Percentiles rank a stretch among this genome's conserved stretches.
Conservation (phyloP, 2,797 vertebrate species). For the Tolypeutes matacus region DNA sequence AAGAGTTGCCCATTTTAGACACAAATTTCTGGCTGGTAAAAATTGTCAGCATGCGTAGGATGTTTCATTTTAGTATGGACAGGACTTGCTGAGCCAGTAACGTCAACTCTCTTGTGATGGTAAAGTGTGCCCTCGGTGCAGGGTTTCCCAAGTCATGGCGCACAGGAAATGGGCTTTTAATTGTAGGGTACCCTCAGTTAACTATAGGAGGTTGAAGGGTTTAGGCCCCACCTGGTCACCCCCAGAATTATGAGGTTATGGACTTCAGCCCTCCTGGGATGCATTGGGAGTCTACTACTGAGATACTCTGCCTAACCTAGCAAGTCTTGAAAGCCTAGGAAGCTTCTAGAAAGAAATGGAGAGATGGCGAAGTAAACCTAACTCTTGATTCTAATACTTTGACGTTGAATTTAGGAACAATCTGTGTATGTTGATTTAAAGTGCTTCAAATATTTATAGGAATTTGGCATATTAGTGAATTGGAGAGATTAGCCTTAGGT, state of each 20-base stretch:
- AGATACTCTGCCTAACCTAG: background rate
- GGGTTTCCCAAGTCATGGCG: background rate
- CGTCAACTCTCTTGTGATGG: background rate
- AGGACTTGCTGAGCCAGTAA: background rate
- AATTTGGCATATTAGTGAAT: background rate
- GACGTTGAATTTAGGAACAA: background rate
- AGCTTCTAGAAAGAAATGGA: slow-evolving; percentile 17
- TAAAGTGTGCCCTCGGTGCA: background rate
- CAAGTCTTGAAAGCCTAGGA: background rate
- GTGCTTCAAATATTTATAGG: slow-evolving; percentile 24
- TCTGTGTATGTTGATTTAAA: background rate
- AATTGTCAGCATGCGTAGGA: background rate
- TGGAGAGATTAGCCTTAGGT: slow-evolving; percentile 2
- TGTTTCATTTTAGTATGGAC: background rate
- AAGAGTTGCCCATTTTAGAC: background rate
- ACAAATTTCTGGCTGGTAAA: background rate
- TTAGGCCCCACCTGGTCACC: background rate
- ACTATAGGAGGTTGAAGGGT: background rate
- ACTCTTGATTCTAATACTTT: background rate
- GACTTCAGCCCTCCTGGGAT: background rate
- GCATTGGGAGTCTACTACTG: background rate
- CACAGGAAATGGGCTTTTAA: background rate
- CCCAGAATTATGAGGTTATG: background rate
- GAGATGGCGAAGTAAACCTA: background rate
- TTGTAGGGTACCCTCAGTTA: background rate